Percentiles rank a stretch among this genome's conserved stretches.
Evolutionary conservation across 2,113 vertebrate species (phyloP).

Genomic region (Plotosus lineatus): DNA sequence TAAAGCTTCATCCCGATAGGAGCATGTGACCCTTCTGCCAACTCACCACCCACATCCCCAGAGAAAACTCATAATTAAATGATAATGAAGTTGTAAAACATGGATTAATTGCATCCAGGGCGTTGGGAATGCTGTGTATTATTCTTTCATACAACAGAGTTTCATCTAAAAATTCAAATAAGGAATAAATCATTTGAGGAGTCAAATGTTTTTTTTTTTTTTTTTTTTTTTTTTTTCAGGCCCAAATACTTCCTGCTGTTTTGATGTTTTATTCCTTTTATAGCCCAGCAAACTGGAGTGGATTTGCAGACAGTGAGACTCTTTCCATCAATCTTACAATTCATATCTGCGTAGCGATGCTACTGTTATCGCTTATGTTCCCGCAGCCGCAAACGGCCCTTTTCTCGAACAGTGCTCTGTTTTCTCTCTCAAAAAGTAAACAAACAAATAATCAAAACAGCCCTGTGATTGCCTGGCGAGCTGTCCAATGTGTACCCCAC

Average conservation of each 20-base stretch:
- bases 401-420: neutral
- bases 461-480: too few relatives aligned
- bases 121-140: slow-evolving; percentile 59
- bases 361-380: neutral
- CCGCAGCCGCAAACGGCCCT: neutral
- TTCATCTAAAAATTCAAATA: neutral
- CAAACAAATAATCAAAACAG: too few relatives aligned
- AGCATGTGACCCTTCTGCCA: neutral
- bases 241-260: neutral
- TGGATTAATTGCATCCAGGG: slow-evolving; percentile 28
- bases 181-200: neutral
- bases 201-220: too few relatives aligned
- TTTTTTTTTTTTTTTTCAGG: too few relatives aligned
- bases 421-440: too few relatives aligned
- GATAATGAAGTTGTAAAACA: slow-evolving; percentile 62
- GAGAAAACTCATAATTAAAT: slow-evolving; percentile 67
- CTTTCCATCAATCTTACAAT: neutral
- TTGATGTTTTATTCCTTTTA: neutral
- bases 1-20: neutral
- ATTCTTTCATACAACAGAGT: slow-evolving; percentile 50
- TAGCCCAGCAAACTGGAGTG: neutral
- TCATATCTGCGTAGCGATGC: neutral
- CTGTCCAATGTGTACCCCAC: too few relatives aligned
- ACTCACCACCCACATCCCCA: slow-evolving; percentile 24
- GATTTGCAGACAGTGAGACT: neutral